Conservation (phyloP, 2,888 invertebrate species). For the Hipparchia sbordonii region DNA sequence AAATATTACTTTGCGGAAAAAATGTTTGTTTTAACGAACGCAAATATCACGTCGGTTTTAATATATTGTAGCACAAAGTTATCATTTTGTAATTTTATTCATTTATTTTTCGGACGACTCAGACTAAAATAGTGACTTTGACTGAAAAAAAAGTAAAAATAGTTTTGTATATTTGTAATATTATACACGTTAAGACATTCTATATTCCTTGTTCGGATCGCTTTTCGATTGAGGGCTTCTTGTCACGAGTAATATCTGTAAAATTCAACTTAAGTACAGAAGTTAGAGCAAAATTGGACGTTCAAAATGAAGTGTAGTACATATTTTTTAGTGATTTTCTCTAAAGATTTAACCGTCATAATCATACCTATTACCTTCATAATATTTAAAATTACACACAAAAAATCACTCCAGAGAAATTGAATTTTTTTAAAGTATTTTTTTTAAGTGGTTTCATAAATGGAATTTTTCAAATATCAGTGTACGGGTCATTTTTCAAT, state of each 20-base stretch:
- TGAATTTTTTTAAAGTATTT: too few species aligned
- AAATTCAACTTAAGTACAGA: background rate
- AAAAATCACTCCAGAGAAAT: too few species aligned
- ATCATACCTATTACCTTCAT: too few species aligned
- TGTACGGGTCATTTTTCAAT: too few species aligned
- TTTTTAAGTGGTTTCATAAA: too few species aligned
- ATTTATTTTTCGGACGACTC: slow-evolving; percentile 41
- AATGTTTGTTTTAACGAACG: slow-evolving; percentile 48
- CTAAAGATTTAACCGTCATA: too few species aligned
- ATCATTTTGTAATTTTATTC: slow-evolving; percentile 43
- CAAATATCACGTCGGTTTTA: slow-evolving; percentile 16
- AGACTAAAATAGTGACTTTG: slow-evolving; percentile 55
- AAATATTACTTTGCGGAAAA: background rate
- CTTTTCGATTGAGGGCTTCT: slow-evolving; percentile 48
- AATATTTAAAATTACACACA: too few species aligned
- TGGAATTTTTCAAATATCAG: too few species aligned
- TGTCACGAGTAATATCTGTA: slow-evolving; percentile 39
- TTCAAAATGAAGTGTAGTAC: too few species aligned
- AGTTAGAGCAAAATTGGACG: too few species aligned
- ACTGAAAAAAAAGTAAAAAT: slow-evolving; percentile 56
- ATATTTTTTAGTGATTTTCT: too few species aligned
- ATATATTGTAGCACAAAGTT: slow-evolving; percentile 37
- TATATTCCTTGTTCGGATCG: slow-evolving; percentile 11
- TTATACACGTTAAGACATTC: slow-evolving; percentile 41
- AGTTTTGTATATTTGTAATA: slow-evolving; percentile 71